A percentile compares a stretch with the other conserved stretches of the same genome.
Conservation (phyloP, 2,797 vertebrate genomes). For the Sebastes cheni region DNA sequence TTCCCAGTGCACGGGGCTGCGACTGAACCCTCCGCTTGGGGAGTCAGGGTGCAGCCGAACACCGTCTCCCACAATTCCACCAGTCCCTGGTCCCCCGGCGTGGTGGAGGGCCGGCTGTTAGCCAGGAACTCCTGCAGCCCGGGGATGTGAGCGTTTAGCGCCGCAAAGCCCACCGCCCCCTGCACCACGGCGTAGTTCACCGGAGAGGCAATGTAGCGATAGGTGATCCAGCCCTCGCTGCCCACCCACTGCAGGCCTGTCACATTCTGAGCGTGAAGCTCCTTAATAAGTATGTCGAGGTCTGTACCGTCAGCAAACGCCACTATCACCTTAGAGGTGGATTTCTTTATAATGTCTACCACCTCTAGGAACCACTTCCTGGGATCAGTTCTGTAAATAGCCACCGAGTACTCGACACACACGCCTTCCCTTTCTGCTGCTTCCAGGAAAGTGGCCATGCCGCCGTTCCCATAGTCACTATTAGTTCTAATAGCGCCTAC, state of each 20-base stretch:
- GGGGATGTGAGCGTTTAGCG: constrained; percentile 79
- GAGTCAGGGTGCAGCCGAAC: constrained; percentile 74
- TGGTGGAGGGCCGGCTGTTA: constrained; percentile 70
- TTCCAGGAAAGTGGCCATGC: constrained; percentile 81
- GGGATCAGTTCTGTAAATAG: constrained; percentile 83
- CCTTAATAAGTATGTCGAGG: constrained; percentile 81
- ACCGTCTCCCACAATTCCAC: constrained; percentile 82
- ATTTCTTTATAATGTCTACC: constrained; percentile 79
- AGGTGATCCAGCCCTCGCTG: constrained; percentile 86
- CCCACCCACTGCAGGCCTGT: constrained; percentile 85
- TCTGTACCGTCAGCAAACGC: constrained; percentile 84
- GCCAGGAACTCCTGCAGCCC: constrained; percentile 79
- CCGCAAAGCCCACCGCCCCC: constrained; percentile 82
- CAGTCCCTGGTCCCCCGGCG: constrained; percentile 75
- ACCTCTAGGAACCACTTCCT: constrained; percentile 79
- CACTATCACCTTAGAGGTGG: constrained; percentile 84
- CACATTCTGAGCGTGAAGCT: constrained; percentile 81
- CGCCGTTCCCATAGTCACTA: constrained; percentile 82
- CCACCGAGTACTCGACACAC: constrained; percentile 82
- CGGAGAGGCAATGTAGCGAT: constrained; percentile 76
- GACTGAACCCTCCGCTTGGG: constrained; percentile 11
- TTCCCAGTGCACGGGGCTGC: constrained; percentile 67
- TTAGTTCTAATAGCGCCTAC: constrained; percentile 82
- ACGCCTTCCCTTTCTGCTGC: constrained; percentile 78
- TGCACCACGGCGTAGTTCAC: constrained; percentile 78